A percentile compares a stretch with the other conserved stretches of the same genome.
These are phyloP conservation scores for Venustoraphidia nigricollis DNA, from an alignment of 2,888 invertebrate genomes.

Conservation along the genomic window DNA sequence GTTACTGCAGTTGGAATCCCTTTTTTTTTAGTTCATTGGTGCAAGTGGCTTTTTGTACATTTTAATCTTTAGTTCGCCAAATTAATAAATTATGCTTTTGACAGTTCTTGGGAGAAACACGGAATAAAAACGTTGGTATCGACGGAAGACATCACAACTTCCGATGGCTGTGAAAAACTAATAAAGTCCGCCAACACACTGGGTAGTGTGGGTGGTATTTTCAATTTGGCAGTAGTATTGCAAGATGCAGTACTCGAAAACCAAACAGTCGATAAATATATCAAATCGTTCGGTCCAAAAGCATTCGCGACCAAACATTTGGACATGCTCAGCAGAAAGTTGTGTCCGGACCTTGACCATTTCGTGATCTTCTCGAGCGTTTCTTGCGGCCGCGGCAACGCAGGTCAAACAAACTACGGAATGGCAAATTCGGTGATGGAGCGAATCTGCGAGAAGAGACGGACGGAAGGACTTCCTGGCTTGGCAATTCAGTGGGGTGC, in stretches of 20 bases:
- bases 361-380: constrained; percentile 89
- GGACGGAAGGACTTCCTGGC: constrained; percentile 53
- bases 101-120: constrained; percentile 43
- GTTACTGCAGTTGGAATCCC: too few relatives aligned
- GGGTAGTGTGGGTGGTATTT: constrained; percentile 67
- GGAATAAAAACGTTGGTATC: constrained; percentile 53
- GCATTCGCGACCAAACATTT: constrained; percentile 65
- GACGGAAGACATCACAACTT: constrained; percentile 53
- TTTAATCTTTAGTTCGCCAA: too few relatives aligned
- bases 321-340: constrained; percentile 45
- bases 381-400: constrained; percentile 81
- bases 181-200: constrained; percentile 43
- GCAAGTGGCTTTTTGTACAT: too few relatives aligned
- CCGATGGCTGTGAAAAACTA: constrained; percentile 52
- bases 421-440: constrained; percentile 86
- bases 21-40: too few relatives aligned
- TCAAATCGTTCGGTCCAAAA: constrained; percentile 57
- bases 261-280: constrained; percentile 53
- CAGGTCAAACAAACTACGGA: constrained; percentile 83
- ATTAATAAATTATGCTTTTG: too few relatives aligned
- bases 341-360: constrained; percentile 42
- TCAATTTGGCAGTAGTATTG: constrained; percentile 75
- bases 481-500: constrained; percentile 89
- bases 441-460: constrained; percentile 63
- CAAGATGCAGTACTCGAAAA: constrained; percentile 64